Percentiles rank a stretch among this genome's conserved stretches.
Conservation (phyloP, 1,140 invertebrate genomes). For the Spodoptera litura region DNA sequence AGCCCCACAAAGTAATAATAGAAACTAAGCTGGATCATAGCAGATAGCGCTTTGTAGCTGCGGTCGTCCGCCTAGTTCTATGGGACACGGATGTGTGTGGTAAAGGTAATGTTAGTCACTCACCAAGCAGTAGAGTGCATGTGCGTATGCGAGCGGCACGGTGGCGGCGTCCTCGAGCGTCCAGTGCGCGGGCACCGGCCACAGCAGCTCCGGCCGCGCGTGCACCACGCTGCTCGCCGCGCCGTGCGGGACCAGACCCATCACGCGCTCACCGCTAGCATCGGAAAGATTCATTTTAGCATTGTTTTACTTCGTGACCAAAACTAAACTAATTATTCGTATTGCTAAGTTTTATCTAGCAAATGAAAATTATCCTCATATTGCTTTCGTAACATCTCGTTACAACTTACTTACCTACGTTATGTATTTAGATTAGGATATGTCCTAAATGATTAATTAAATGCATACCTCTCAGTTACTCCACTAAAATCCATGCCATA, state of each 20-base stretch:
- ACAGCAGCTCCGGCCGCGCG: conserved; percentile 78
- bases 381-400: too few relatives aligned
- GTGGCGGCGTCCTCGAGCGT: conserved; percentile 91
- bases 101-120: conserved; percentile 30
- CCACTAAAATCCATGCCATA: conserved; percentile 68
- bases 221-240: conserved; percentile 38
- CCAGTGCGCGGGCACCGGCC: conserved; percentile 91
- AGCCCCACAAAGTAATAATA: too few relatives aligned
- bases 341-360: too few relatives aligned
- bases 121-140: conserved; percentile 84
- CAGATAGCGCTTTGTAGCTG: too few relatives aligned
- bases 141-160: conserved; percentile 85
- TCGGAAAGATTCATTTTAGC: neutral
- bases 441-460: too few relatives aligned
- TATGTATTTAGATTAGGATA: too few relatives aligned
- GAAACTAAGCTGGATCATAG: too few relatives aligned
- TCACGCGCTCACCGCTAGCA: conserved; percentile 64
- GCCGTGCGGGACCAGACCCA: conserved; percentile 57
- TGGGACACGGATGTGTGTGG: too few relatives aligned
- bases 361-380: too few relatives aligned
- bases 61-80: too few relatives aligned
- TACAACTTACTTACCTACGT: too few relatives aligned
- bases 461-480: conserved; percentile 54
- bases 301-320: neutral
- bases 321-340: too few relatives aligned